phyloP scores from a whole-genome alignment of 2,797 vertebrate species.

The Bovichtus diacanthus region DNA sequence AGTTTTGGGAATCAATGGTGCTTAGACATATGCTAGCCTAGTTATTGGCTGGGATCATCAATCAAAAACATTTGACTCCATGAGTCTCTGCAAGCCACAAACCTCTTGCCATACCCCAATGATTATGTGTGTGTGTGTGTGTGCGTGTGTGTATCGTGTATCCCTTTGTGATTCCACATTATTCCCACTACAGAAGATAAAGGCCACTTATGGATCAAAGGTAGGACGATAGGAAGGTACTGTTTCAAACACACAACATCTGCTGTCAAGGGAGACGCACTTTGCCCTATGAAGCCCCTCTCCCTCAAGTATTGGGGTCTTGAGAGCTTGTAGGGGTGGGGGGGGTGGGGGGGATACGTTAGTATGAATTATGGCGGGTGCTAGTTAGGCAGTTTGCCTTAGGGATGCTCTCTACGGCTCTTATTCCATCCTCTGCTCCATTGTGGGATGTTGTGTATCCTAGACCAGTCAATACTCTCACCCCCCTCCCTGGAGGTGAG shows the following conservation, averaged over 20 bases:
- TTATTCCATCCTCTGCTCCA: slow-evolving; percentile 69
- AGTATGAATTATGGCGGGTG: slow-evolving; percentile 63
- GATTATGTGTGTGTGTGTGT: not conserved
- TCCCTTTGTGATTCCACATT: slow-evolving; percentile 4
- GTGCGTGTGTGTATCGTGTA: not conserved
- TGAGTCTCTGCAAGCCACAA: slow-evolving; percentile 38
- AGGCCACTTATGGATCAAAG: slow-evolving; percentile 55
- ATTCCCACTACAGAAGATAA: slow-evolving; percentile 40
- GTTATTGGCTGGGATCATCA: slow-evolving; percentile 75
- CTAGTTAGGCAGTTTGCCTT: slow-evolving; percentile 70
- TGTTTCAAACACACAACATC: slow-evolving; percentile 58
- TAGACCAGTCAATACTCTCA: slow-evolving; percentile 80
- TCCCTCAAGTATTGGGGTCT: slow-evolving; percentile 43
- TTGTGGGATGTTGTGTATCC: slow-evolving; percentile 75
- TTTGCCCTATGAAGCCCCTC: slow-evolving; percentile 45
- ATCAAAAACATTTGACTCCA: slow-evolving; percentile 78
- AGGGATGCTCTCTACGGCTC: slow-evolving; percentile 76
- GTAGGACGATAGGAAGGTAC: slow-evolving; percentile 42
- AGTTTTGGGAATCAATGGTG: slow-evolving; percentile 73
- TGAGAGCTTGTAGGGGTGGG: slow-evolving; percentile 45
- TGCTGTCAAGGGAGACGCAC: slow-evolving; percentile 56
- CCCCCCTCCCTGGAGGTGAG: slow-evolving; percentile 67
- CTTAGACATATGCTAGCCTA: slow-evolving; percentile 60
- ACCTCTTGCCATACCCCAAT: not conserved
- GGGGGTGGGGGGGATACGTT: slow-evolving; percentile 25